Base-by-base conservation (phyloP, 2,113 vertebrate species). In the Zapornia atra region DNA sequence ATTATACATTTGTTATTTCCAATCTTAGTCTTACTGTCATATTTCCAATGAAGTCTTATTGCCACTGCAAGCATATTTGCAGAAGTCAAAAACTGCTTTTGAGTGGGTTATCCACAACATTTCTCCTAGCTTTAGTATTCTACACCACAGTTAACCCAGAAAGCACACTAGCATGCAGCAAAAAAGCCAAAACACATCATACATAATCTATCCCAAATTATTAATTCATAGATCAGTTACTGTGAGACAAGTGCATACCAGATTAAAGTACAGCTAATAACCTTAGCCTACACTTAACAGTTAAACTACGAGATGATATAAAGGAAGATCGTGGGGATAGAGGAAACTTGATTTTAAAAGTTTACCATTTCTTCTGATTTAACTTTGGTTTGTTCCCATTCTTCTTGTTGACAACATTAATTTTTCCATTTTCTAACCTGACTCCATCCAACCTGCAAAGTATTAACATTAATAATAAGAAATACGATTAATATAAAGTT, bases 391-490 rank as follows among this genome's bases (percentile, higher is more conserved):
- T 99, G 96, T 97, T 98, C 86, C 98, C 98, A 86, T 97, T 98
- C 97, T 99, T 99, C 97, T 98, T 99, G 82, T 98, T 97, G 66
- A 98, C 81, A 83, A 99, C 96, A 14, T 94, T 98, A 96, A 99
- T 99, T 97, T 97, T 98, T 96, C 98, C 99, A 94, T 98, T 99
- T 97, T 99, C 99, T 96, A 98, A 98, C 88, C 97, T 98, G 82
- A 99, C 98, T 88, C 98, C 99, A 89, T 99, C 99, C 97, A 99
- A 97, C 91, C 99, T 99, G 97, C 66, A 61, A 98, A 91, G 63
- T 76, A 96, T 75, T 78, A 79, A 90, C 21, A 83, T 31, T 9
- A 59, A 6, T 5, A 72, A 11, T 40, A 57, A 53, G 28, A 26
- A 72, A 81, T 20, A 82, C 11, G 61, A 82, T 57, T 60, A 69